A percentile compares a stretch with the other conserved stretches of the same genome.
These are phyloP conservation scores for Etheostoma nigrum DNA, from an alignment of 2,797 vertebrate genomes.

Conservation along the genomic window DNA sequence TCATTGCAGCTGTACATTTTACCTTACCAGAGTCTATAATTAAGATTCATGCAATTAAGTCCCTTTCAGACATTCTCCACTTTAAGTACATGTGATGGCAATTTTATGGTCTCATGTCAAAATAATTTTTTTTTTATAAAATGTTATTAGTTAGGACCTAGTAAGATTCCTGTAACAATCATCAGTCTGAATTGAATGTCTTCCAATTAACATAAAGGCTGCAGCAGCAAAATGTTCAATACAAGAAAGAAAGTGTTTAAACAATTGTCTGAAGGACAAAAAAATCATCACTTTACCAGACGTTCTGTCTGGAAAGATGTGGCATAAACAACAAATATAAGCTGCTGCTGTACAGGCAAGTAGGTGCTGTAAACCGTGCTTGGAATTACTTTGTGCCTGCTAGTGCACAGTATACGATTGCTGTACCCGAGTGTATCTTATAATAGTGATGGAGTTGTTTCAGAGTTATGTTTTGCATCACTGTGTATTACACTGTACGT, in stretches of 20 bases:
- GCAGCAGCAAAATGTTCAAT: neutral
- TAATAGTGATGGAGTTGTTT: no score
- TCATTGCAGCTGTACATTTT: neutral
- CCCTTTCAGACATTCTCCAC: neutral
- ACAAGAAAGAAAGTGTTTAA: neutral
- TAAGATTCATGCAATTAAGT: neutral
- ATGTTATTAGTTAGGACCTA: neutral
- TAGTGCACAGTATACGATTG: neutral
- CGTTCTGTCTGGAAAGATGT: neutral
- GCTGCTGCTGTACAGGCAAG: neutral
- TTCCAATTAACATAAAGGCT: neutral
- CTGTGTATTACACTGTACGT: neutral
- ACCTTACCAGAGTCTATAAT: neutral
- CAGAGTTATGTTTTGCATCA: no score
- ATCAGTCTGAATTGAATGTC: neutral
- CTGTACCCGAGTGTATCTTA: slow-evolving; percentile 1
- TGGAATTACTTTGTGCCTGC: neutral
- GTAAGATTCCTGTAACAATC: neutral
- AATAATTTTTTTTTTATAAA: neutral
- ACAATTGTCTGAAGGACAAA: neutral
- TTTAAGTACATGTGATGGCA: neutral
- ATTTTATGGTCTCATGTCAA: neutral
- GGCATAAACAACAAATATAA: neutral
- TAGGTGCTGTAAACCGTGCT: neutral
- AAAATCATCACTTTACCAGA: neutral